Evolutionary conservation across 2,797 vertebrate genomes (phyloP).

Genomic region (Alfaro cultratus): DNA sequence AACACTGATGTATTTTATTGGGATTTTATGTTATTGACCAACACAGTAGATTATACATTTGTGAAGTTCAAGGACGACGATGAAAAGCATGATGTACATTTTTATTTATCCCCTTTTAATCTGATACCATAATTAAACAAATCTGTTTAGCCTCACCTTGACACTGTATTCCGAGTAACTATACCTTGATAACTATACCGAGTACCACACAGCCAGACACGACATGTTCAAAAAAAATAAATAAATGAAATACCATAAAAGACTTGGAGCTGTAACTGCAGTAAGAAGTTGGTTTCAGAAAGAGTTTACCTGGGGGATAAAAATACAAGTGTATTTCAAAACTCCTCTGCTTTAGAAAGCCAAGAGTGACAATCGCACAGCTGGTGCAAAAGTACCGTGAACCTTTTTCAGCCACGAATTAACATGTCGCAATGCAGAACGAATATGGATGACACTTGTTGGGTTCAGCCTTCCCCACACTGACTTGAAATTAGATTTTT

Average conservation of each 20-base stretch:
- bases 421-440: not conserved
- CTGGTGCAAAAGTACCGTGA: not conserved
- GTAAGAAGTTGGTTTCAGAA: too few species aligned
- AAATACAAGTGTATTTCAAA: not conserved
- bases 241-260: too few species aligned
- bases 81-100: not conserved
- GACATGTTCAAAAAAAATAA: too few species aligned
- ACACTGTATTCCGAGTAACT: too few species aligned
- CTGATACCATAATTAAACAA: not conserved
- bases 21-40: not conserved
- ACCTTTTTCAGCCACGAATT: not conserved
- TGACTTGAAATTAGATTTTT: constrained; percentile 17
- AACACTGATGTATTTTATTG: not conserved
- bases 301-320: too few species aligned
- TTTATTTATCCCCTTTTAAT: not conserved
- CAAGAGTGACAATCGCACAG: not conserved
- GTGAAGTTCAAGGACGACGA: not conserved
- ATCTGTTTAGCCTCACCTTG: too few species aligned
- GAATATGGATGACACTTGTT: not conserved
- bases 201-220: too few species aligned
- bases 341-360: constrained; percentile 1
- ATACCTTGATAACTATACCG: too few species aligned
- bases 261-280: too few species aligned
- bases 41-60: not conserved
- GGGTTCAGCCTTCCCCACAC: not conserved